These are phyloP conservation scores for Hipposideros armiger DNA, from an alignment of 2,113 vertebrate genomes.

Conservation along the genomic window DNA sequence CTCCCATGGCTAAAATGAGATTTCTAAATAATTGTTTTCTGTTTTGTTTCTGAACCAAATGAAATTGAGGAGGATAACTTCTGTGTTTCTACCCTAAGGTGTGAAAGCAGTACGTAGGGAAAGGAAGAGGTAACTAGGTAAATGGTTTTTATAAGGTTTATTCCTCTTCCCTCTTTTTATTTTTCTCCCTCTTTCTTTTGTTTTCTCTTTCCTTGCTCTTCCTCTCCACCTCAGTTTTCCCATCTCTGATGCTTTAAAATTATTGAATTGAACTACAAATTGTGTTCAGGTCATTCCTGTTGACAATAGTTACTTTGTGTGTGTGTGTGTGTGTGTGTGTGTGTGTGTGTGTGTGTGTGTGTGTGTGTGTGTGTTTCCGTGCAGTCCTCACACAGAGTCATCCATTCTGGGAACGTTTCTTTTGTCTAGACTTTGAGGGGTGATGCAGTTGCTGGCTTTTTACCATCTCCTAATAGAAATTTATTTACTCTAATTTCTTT, in stretches of 20 bases:
- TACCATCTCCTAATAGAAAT: constrained; percentile 88
- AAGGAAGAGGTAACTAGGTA: constrained; percentile 72
- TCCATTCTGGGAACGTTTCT: constrained; percentile 73
- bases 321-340: neutral
- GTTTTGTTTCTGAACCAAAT: constrained; percentile 86
- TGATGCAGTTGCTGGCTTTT: constrained; percentile 81
- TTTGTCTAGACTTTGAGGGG: constrained; percentile 86
- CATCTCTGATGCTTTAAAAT: constrained; percentile 11
- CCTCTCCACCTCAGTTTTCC: neutral
- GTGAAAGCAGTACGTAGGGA: constrained; percentile 76
- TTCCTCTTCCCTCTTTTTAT: neutral
- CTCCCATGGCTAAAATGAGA: constrained; percentile 84
- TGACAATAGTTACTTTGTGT: constrained; percentile 74
- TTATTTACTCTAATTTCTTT: constrained; percentile 89
- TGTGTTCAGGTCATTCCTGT: constrained; percentile 72
- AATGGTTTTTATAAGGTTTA: constrained; percentile 77
- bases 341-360: neutral
- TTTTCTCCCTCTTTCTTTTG: neutral
- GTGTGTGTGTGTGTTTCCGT: constrained; percentile 56
- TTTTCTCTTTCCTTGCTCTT: neutral
- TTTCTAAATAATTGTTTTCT: constrained; percentile 87
- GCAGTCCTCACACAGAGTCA: constrained; percentile 48
- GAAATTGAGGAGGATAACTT: constrained; percentile 66
- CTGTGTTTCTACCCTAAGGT: constrained; percentile 77
- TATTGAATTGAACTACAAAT: constrained; percentile 67